Conservation (phyloP, 2,113 vertebrate species). For the Platysteira castanea region DNA sequence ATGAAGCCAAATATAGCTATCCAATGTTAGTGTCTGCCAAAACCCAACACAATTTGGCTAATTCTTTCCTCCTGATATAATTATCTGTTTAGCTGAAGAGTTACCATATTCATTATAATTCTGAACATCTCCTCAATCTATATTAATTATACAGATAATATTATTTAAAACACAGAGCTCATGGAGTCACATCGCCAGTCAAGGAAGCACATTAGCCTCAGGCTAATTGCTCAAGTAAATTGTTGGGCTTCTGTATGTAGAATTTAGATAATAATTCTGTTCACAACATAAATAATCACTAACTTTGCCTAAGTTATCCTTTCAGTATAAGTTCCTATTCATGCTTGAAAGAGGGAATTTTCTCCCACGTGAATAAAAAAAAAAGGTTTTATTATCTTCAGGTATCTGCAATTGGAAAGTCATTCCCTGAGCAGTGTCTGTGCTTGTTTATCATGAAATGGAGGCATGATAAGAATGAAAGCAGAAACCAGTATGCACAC, state of each 20-base stretch:
- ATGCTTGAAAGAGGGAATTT: neutral
- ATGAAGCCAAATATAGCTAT: neutral
- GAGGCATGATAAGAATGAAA: neutral
- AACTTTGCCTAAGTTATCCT: neutral
- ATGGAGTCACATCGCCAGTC: neutral
- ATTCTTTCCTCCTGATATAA: slow-evolving; percentile 53
- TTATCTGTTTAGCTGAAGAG: slow-evolving; percentile 41
- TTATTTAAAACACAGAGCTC: slow-evolving; percentile 28
- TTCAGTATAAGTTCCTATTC: neutral
- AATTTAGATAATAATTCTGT: neutral
- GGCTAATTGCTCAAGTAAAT: slow-evolving; percentile 1
- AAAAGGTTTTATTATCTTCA: neutral
- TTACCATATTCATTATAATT: slow-evolving; percentile 44
- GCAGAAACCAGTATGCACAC: neutral
- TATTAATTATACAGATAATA: slow-evolving; percentile 48
- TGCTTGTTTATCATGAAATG: neutral
- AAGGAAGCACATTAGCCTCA: slow-evolving; percentile 21
- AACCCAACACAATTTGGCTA: slow-evolving; percentile 38
- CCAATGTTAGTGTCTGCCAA: slow-evolving; percentile 5
- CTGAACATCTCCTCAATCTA: slow-evolving; percentile 47
- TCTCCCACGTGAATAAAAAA: neutral
- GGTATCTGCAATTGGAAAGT: neutral
- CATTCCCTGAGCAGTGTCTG: neutral
- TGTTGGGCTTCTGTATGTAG: neutral
- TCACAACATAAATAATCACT: neutral